These are phyloP conservation scores for Drosophila lacertosa DNA, from an alignment of 1,140 invertebrate species.

Conservation along the genomic window DNA sequence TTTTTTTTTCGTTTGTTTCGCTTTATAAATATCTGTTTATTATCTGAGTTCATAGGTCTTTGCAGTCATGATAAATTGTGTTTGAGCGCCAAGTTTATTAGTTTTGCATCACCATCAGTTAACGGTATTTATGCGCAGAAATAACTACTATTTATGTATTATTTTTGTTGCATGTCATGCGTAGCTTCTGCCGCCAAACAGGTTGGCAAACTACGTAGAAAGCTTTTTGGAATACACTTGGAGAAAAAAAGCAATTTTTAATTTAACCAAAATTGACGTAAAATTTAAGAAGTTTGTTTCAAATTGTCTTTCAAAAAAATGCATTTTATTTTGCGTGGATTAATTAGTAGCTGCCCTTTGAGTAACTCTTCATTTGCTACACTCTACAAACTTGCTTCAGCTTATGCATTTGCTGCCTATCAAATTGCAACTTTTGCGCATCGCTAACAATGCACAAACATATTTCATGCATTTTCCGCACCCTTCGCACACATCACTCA, in stretches of 20 bases:
- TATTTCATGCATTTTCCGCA: too few species aligned
- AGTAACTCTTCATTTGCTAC: too few species aligned
- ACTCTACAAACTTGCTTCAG: not conserved
- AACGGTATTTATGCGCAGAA: constrained; percentile 14
- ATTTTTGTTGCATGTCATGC: constrained; percentile 1
- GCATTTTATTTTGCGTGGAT: too few species aligned
- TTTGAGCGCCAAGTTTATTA: constrained; percentile 21
- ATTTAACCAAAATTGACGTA: too few species aligned
- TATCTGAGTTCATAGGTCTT: constrained; percentile 5
- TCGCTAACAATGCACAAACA: not conserved
- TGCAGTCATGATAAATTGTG: constrained; percentile 22
- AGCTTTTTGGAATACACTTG: not conserved
- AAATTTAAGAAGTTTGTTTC: too few species aligned
- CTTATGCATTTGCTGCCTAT: not conserved
- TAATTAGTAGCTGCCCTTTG: too few species aligned
- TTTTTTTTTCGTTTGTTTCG: constrained; percentile 4
- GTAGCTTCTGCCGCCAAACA: constrained; percentile 14
- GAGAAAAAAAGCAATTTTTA: not conserved
- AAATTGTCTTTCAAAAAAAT: too few species aligned
- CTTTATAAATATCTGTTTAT: constrained; percentile 1
- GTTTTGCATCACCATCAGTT: constrained; percentile 14
- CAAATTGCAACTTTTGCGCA: not conserved
- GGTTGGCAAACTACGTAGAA: constrained; percentile 17
- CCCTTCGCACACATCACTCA: not conserved
- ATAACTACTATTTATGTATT: constrained; percentile 14